Evolutionary conservation across 1,140 invertebrate genomes (phyloP), one percentile per base, ranked within the genome.

Genomic region (Cyclina sinensis): DNA sequence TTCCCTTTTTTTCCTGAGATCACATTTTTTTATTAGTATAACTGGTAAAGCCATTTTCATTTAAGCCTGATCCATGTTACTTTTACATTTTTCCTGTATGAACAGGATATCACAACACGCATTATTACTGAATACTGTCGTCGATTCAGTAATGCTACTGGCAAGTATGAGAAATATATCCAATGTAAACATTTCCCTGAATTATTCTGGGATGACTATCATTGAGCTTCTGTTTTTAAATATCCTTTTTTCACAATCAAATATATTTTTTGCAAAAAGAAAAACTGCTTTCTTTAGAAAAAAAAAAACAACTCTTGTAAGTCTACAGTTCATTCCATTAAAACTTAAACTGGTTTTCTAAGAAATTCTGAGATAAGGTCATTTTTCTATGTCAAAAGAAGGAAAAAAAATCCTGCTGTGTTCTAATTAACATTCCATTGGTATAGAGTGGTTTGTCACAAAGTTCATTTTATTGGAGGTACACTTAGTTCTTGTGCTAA

Each of bases 371-470:
- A 12, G 21, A 51, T 51, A 12, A 12, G 9, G 21, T 51, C 21
- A 9, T 21, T 51, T 12, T 9, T 21, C 21, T 21, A 51, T 51
- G 9, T 51, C 21, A 9, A 51, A 51, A 12, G 9, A 12, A 9
- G 21, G 48, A 9, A 12, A 21, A 9, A 12, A 21, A 12, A 21
- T 9, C 21, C 9, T 9, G 48, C n/a, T n/a, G n/a, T n/a, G n/a
- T 14, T 21, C n/a, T n/a, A 37, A 32, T 83, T 89, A 92, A 89
- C 88, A 92, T 62, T 92, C 91, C 87, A 92, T 89, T 14, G 90
- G 79, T 62, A 92, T 73, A 78, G 88, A 48, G 85, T 79, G 68
- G 76, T 88, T 57, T 68, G 43, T 35, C 54, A 87, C 85, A 87
- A 68, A 87, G 46, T 80, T 78, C 37, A 79, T 79, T 68, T 87